These are phyloP conservation scores for Protaetia brevitarsis DNA, from an alignment of 1,140 invertebrate species.

Conservation along the genomic window DNA sequence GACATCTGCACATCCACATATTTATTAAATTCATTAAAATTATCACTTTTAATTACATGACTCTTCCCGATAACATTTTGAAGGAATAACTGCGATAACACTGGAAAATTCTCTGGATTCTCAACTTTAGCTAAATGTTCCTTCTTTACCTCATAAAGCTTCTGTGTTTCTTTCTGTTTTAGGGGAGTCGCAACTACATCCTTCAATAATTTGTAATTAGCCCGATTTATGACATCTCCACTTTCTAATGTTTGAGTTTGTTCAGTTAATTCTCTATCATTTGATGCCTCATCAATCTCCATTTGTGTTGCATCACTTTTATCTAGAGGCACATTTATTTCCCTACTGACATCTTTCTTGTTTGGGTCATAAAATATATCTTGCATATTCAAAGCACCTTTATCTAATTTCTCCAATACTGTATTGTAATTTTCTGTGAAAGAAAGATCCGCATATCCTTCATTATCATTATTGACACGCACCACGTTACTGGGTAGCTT, in stretches of 20 bases:
- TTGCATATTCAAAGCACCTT: neutral
- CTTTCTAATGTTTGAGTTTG: neutral
- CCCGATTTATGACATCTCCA: neutral
- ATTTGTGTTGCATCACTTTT: neutral
- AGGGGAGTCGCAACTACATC: neutral
- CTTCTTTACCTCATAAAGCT: neutral
- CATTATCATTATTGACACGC: neutral
- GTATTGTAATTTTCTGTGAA: constrained; percentile 7
- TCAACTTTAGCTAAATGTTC: neutral
- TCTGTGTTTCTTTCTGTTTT: constrained; percentile 6
- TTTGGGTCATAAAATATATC: neutral
- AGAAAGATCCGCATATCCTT: neutral
- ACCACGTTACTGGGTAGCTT: neutral
- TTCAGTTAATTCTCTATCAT: neutral
- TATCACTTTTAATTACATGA: neutral
- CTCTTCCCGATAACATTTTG: neutral
- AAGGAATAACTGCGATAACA: constrained; percentile 15
- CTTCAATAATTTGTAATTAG: constrained; percentile 6
- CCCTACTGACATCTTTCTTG: neutral
- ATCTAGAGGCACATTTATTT: neutral
- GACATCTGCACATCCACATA: constrained; percentile 12
- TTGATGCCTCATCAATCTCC: neutral
- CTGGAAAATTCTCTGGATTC: neutral
- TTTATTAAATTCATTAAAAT: constrained; percentile 1
- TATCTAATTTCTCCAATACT: constrained; percentile 15